Percentiles rank a stretch among this genome's conserved stretches.
These are phyloP conservation scores for Chionomys nivalis DNA, from an alignment of 2,113 vertebrate genomes.

Conservation along the genomic window DNA sequence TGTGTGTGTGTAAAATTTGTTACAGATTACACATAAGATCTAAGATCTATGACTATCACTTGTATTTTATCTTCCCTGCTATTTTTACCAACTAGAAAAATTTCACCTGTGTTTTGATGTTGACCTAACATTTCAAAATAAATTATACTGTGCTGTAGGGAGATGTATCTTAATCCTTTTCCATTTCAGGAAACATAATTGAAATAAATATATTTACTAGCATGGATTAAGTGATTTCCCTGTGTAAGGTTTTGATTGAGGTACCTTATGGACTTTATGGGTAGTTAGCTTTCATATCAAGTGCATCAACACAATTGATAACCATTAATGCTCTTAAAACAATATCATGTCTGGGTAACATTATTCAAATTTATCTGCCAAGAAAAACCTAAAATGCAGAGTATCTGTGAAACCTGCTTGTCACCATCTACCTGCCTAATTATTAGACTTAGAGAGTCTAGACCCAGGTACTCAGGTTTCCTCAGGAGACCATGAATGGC, in stretches of 20 bases:
- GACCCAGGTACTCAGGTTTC: not conserved
- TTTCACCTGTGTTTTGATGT: not conserved
- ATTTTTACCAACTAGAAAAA: not conserved
- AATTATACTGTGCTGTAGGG: not conserved
- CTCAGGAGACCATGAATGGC: not conserved
- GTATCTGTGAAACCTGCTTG: not conserved
- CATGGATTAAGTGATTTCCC: not conserved
- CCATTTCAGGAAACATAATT: slow-evolving; percentile 21
- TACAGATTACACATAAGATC: not conserved
- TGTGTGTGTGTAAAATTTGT: not conserved
- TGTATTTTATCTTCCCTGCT: not conserved
- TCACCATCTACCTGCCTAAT: not conserved
- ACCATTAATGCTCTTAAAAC: not conserved
- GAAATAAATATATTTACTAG: slow-evolving; percentile 47
- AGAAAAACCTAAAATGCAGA: not conserved
- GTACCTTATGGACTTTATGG: not conserved
- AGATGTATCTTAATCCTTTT: not conserved
- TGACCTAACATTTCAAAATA: not conserved
- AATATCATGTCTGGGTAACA: not conserved
- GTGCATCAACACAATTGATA: not conserved
- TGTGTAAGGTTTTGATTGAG: not conserved
- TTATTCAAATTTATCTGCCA: not conserved
- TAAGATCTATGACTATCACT: not conserved
- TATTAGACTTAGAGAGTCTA: not conserved
- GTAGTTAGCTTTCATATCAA: not conserved